Percentiles rank a stretch among this genome's conserved stretches.
Conservation (phyloP, 2,797 vertebrate species). For the Decapterus maruadsi region DNA sequence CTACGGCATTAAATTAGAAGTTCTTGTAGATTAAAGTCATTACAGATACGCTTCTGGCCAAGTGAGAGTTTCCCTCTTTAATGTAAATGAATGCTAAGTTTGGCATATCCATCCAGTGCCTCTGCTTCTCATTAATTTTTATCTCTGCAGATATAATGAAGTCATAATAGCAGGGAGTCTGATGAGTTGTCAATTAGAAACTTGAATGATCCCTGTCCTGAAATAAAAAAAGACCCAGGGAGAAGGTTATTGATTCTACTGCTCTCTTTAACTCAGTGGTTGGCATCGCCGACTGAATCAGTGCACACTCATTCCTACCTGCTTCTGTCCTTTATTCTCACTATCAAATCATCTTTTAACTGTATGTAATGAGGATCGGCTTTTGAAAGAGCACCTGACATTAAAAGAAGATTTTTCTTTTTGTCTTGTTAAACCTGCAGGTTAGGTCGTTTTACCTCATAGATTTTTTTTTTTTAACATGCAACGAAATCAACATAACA, state of each 20-base stretch:
- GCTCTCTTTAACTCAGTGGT: slow-evolving; percentile 57
- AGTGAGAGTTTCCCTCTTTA: slow-evolving; percentile 78
- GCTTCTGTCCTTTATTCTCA: slow-evolving; percentile 47
- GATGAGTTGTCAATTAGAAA: slow-evolving; percentile 84
- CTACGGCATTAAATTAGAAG: slow-evolving; percentile 78
- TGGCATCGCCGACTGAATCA: slow-evolving; percentile 30
- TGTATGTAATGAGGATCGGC: background rate
- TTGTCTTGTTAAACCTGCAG: background rate
- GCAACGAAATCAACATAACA: slow-evolving; percentile 68
- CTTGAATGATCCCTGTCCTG: slow-evolving; percentile 78
- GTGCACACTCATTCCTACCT: slow-evolving; percentile 20
- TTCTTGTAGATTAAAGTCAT: slow-evolving; percentile 82
- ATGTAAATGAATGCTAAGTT: slow-evolving; percentile 84
- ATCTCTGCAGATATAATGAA: slow-evolving; percentile 84
- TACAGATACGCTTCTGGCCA: slow-evolving; percentile 78
- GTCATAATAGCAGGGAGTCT: slow-evolving; percentile 81
- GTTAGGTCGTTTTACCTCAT: slow-evolving; percentile 25
- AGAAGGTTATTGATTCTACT: slow-evolving; percentile 70
- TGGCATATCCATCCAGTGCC: slow-evolving; percentile 79
- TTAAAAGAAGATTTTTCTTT: background rate
- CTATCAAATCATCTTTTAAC: slow-evolving; percentile 22
- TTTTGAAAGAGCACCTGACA: background rate
- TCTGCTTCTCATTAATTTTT: slow-evolving; percentile 84
- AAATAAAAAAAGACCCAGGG: slow-evolving; percentile 58
- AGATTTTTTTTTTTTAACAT: slow-evolving; percentile 22